Evolutionary conservation across 2,888 invertebrate genomes (phyloP), one percentile per base, ranked within the genome.

Genomic region (Caenorhabditis doughertyi): DNA sequence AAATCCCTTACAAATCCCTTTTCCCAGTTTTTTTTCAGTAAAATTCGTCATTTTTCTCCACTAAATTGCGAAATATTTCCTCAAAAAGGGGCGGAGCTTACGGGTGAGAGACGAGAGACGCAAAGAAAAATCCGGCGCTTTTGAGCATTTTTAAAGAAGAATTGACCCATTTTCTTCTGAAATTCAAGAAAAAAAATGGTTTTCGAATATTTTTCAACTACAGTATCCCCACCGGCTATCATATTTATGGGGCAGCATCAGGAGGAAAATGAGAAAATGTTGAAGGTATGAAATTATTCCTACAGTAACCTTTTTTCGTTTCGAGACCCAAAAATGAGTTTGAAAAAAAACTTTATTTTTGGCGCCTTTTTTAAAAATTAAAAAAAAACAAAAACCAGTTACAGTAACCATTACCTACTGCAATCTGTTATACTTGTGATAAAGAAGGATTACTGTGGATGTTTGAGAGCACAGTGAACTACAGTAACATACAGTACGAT

Each of bases 201-300:
- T 16, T 55, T 82, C 56, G 74, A 86, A 29, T 90, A 88, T 73
- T 74, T 84, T 25, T 89, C 89, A 0, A 84, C 81, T 47, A 95
- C 96, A 83, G 96, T 97, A 53, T 94, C 95, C 80, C 98, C 98
- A 53, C 94, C 96, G 2, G 95, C 96, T 18, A 94, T 94, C 32
- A 93, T 99, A 73, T 98, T 96, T 92, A 97, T 99, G 97, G 98
- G 98, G 44, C 93, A 95, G 67, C 98, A 98, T 92, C 98, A 99
- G 94, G 94, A 96, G 93, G 98, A 98, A 94, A 98, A 99, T 94
- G 98, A 99, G 94, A 96, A 97, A 90, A 93, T 99, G 62, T 97
- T 99, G 70, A 96, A 95, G 87, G 89, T 62, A 56, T 68, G 42
- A n/a, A n/a, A 44, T 44, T 44, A 4, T 32, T 4, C 32, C 32